Base-by-base conservation (phyloP, 2,888 invertebrate genomes). In the Trichogramma evanescens region DNA sequence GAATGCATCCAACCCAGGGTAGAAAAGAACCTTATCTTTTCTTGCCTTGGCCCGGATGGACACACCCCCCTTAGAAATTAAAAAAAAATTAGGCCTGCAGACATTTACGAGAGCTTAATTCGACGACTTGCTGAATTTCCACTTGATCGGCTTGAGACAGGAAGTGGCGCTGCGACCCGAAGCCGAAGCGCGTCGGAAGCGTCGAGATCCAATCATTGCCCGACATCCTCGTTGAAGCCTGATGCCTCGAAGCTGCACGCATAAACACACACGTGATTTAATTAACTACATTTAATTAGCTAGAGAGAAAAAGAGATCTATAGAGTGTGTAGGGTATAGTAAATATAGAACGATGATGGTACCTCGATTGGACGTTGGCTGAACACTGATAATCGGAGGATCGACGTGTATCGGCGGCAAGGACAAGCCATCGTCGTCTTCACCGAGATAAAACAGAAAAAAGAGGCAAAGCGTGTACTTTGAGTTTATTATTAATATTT, bases 51-150 rank as follows among this genome's bases (percentile, higher is more conserved):
- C 26, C 26, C 26, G 26, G 26, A 26, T 26, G 26, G 26, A 26
- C 26, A 2, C 26, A 26, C 2, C 26, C 26, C 26, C 26, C 26
- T 26, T 26, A 7, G 2, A 39, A 26, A 50, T 38, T 7, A 9
- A 39, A 48, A 5, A 46, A 5, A 48, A 13, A n/a, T 6, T 13
- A 13, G 26, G 4, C 7, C 5, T 10, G n/a, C 6, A n/a, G 44
- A 8, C 41, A 59, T 62, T 26, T 78, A 90, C 90, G 77, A 75
- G 89, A 88, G 72, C 85, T 82, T 7, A 91, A 77, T 73, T 92
- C 91, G 50, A 91, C 86, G 49, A 91, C 89, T 78, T 91, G 91
- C 72, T 91, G 89, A 59, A 91, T 87, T 65, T 86, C 83, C 4
- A 90, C 78, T 52, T 84, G 86, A 59, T 86, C 83, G 53, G 86